These are phyloP conservation scores for Furnarius figulus DNA, from an alignment of 2,113 vertebrate species.

Conservation along the genomic window DNA sequence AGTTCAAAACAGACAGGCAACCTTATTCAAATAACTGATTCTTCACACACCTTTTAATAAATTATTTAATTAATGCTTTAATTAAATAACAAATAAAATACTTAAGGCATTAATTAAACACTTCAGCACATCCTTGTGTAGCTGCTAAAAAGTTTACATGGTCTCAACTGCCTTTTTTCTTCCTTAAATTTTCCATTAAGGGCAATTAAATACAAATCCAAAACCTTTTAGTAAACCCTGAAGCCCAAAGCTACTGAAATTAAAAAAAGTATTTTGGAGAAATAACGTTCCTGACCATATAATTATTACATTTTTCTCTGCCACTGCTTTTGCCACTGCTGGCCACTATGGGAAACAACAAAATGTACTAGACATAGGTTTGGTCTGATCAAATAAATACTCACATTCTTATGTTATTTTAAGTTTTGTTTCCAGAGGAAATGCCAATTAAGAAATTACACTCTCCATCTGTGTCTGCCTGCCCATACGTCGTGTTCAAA, in stretches of 20 bases:
- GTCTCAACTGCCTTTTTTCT: not conserved
- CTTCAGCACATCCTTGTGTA: not conserved
- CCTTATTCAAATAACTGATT: not conserved
- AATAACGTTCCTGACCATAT: not conserved
- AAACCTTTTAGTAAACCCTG: not conserved
- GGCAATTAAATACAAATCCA: not conserved
- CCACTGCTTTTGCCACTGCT: not conserved
- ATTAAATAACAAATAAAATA: not conserved
- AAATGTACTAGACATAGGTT: not conserved
- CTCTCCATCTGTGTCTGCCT: not conserved
- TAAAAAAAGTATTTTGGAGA: rapidly evolving
- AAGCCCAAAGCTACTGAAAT: not conserved
- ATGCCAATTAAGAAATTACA: not conserved
- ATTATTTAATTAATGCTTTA: not conserved
- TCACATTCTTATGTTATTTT: not conserved
- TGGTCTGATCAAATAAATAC: not conserved
- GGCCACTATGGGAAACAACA: not conserved
- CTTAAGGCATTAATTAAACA: not conserved
- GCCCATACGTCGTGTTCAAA: not conserved
- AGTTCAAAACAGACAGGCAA: not conserved
- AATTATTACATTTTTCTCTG: not conserved
- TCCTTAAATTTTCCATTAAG: not conserved
- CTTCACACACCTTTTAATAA: not conserved
- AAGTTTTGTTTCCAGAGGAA: not conserved
- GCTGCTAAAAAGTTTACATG: not conserved